phyloP scores from a whole-genome alignment of 2,888 invertebrate genomes.

The Ophonus ardosiacus region DNA sequence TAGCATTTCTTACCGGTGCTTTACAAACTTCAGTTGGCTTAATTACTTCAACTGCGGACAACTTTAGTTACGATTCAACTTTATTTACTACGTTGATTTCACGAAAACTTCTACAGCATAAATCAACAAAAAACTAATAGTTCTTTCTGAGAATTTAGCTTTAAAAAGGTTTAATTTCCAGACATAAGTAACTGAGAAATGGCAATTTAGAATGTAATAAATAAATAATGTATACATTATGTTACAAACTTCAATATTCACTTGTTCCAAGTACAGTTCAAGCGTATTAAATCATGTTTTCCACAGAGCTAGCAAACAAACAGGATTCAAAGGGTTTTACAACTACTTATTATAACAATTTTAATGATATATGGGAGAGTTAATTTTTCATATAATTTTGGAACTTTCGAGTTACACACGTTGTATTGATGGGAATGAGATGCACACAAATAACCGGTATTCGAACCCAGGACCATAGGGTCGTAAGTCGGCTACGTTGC shows the following conservation, averaged over 20 bases:
- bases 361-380: too few relatives aligned
- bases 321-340: too few relatives aligned
- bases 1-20: background rate
- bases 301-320: too few relatives aligned
- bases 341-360: too few relatives aligned
- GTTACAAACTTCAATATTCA: background rate
- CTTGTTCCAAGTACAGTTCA: too few relatives aligned
- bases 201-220: background rate
- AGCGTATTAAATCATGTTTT: too few relatives aligned
- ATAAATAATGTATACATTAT: background rate
- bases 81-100: background rate
- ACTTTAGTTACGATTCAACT: background rate
- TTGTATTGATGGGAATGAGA: too few relatives aligned
- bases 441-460: too few relatives aligned
- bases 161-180: background rate
- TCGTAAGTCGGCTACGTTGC: too few relatives aligned
- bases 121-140: background rate
- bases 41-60: constrained; percentile 13
- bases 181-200: background rate
- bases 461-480: too few relatives aligned
- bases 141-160: background rate
- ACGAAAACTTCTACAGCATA: background rate
- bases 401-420: too few relatives aligned
- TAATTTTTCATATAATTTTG: too few relatives aligned
- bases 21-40: background rate